Evolutionary conservation across 2,888 invertebrate genomes (phyloP).

Genomic region (Operophtera brumata): DNA sequence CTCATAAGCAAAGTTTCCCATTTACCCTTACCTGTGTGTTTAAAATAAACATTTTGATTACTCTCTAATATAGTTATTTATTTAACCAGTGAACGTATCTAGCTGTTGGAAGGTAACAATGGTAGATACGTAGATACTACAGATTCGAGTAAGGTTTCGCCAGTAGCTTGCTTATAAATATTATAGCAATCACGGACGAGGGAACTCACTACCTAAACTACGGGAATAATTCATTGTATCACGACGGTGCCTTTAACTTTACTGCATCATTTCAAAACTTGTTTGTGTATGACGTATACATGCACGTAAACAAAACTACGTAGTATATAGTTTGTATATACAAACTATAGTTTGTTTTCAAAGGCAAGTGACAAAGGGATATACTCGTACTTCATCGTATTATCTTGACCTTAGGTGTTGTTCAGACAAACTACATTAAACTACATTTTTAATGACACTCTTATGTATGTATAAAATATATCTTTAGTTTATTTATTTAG

Average conservation of each 20-base stretch:
- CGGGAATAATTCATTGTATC: constrained; percentile 43
- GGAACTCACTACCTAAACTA: constrained; percentile 38
- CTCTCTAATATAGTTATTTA: constrained; percentile 9
- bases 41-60: background rate
- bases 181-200: constrained; percentile 40
- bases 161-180: constrained; percentile 39
- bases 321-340: too few species aligned
- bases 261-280: constrained; percentile 23
- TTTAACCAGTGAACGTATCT: constrained; percentile 14
- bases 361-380: too few species aligned
- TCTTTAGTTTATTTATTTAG: too few species aligned
- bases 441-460: too few species aligned
- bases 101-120: constrained; percentile 26
- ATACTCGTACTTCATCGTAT: too few species aligned
- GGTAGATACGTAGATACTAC: constrained; percentile 22
- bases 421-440: too few species aligned
- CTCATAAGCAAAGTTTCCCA: too few species aligned
- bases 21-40: too few species aligned
- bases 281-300: constrained; percentile 1
- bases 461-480: too few species aligned
- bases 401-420: too few species aligned
- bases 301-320: too few species aligned
- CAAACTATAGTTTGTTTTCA: too few species aligned
- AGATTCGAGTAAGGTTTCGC: constrained; percentile 28
- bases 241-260: constrained; percentile 33